Evolutionary conservation across 2,888 invertebrate species (phyloP).

Genomic region (Tetragnatha montana): DNA sequence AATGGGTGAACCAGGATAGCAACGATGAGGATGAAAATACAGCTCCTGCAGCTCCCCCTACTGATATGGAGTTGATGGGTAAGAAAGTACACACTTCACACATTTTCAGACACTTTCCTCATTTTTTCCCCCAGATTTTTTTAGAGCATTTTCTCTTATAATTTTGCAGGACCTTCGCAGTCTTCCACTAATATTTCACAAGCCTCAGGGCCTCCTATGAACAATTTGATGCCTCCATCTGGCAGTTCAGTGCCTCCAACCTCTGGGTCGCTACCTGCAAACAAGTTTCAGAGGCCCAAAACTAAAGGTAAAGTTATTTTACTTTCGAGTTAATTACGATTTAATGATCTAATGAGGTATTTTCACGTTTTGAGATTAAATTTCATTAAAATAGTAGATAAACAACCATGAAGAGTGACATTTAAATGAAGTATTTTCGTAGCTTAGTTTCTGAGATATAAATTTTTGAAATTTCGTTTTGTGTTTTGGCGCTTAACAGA

Average conservation of each 20-base stretch:
- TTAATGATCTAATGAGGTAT: neutral
- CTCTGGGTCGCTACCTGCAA: conserved; percentile 32
- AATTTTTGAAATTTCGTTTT: no score
- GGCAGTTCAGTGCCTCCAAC: conserved; percentile 29
- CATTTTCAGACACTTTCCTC: neutral
- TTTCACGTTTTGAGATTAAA: no score
- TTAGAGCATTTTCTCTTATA: neutral
- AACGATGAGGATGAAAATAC: conserved; percentile 62
- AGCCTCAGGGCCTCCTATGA: conserved; percentile 14
- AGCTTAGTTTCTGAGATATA: no score
- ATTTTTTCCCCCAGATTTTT: no score
- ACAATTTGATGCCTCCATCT: conserved; percentile 27
- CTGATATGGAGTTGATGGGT: conserved; percentile 69
- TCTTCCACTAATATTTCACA: conserved; percentile 58
- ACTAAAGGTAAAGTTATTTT: conserved; percentile 45
- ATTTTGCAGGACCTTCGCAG: conserved; percentile 41
- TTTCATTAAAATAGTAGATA: no score
- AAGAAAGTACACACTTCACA: neutral
- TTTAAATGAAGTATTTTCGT: no score
- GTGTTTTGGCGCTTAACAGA: neutral
- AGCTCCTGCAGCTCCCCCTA: conserved; percentile 68
- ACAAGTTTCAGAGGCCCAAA: conserved; percentile 69
- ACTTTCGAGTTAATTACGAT: neutral
- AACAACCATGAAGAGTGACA: no score
- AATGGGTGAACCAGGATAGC: conserved; percentile 68